These are phyloP conservation scores for Petrocephalus microphthalmus DNA, from an alignment of 2,113 vertebrate genomes.

Conservation along the genomic window DNA sequence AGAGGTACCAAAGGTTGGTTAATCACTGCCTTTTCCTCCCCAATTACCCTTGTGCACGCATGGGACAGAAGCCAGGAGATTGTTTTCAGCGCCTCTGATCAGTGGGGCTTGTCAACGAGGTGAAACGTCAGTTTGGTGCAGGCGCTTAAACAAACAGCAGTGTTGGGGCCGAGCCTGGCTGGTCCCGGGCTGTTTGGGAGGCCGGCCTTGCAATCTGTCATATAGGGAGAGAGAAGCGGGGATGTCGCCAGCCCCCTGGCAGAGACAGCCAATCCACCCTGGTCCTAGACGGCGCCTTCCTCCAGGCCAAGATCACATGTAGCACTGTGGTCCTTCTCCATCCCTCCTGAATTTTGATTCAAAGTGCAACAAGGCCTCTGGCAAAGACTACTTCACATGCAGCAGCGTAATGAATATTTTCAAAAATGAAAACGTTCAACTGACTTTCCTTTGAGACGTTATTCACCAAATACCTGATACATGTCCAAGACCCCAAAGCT, in stretches of 20 bases:
- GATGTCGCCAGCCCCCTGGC: background rate
- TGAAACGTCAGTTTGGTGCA: background rate
- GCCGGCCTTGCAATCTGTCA: background rate
- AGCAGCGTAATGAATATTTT: background rate
- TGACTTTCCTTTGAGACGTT: background rate
- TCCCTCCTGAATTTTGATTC: background rate
- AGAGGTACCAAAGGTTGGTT: background rate
- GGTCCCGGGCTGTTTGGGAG: background rate
- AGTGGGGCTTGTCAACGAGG: background rate
- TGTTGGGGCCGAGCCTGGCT: background rate
- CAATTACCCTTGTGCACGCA: background rate
- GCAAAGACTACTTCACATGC: background rate
- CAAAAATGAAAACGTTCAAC: background rate
- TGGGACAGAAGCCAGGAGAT: background rate
- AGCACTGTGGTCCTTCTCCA: background rate
- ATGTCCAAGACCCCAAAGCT: background rate
- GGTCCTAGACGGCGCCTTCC: background rate
- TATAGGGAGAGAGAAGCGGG: background rate
- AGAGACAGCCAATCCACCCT: background rate
- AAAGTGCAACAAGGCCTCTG: background rate
- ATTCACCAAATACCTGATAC: background rate
- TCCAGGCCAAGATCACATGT: background rate
- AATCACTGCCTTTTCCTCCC: background rate
- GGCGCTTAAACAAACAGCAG: background rate
- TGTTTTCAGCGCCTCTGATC: background rate